Evolutionary conservation across 2,797 vertebrate genomes (phyloP).

Genomic region (Phrynocephalus guinanensis): DNA sequence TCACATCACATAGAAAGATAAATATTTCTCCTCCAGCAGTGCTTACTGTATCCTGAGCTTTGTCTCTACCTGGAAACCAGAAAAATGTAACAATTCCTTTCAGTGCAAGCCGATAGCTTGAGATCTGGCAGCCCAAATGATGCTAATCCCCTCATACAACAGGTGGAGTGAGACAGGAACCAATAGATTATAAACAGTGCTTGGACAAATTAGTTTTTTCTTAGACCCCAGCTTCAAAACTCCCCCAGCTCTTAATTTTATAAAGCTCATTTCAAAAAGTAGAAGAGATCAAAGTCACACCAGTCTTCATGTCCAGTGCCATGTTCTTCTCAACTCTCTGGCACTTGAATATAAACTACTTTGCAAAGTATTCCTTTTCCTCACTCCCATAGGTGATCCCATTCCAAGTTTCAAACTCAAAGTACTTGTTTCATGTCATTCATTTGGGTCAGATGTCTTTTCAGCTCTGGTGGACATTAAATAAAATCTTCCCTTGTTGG

Average conservation of each 20-base stretch:
- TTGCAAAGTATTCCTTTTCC: too few relatives aligned
- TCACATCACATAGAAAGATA: too few relatives aligned
- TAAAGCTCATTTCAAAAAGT: not conserved
- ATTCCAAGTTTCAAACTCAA: not conserved
- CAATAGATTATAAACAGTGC: not conserved
- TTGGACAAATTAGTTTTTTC: not conserved
- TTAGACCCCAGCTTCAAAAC: not conserved
- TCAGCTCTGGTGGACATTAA: not conserved
- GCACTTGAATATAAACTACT: not conserved
- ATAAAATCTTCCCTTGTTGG: not conserved
- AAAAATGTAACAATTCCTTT: too few relatives aligned
- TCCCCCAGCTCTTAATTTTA: too few relatives aligned
- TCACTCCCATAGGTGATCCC: not conserved
- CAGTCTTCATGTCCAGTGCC: not conserved
- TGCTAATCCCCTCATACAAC: not conserved
- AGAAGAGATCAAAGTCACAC: not conserved
- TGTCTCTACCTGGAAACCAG: too few relatives aligned
- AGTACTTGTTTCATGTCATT: not conserved
- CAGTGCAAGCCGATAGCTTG: too few relatives aligned
- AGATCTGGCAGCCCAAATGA: too few relatives aligned
- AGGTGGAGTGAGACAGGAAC: not conserved
- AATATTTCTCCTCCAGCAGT: too few relatives aligned
- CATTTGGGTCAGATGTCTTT: not conserved
- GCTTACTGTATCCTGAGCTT: too few relatives aligned
- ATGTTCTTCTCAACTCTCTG: not conserved